A percentile compares a stretch with the other conserved stretches of the same genome.
Evolutionary conservation across 2,888 invertebrate species (phyloP).

Genomic region (Meliscaeva auricollis): DNA sequence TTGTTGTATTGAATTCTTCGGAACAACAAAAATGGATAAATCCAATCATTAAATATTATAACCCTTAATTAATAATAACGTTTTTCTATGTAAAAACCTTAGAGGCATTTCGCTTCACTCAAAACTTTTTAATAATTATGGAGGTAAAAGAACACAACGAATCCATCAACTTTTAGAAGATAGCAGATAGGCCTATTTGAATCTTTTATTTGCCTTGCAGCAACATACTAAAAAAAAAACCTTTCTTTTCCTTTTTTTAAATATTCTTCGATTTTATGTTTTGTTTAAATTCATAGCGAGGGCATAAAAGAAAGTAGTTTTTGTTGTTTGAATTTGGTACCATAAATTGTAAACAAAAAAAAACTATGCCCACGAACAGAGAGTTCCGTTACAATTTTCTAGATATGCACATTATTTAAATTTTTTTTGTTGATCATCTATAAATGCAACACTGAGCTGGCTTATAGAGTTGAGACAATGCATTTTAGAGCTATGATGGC

Average conservation of each 20-base stretch:
- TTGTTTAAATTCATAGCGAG: background rate
- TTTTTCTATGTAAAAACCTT: slow-evolving; percentile 38
- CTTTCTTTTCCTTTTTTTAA: slow-evolving; percentile 15
- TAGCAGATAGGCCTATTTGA: slow-evolving; percentile 41
- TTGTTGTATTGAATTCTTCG: slow-evolving; percentile 1
- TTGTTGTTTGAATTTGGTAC: slow-evolving; percentile 18
- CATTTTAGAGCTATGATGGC: slow-evolving; percentile 54
- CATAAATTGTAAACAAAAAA: slow-evolving; percentile 48
- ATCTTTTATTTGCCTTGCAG: slow-evolving; percentile 44
- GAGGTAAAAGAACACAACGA: slow-evolving; percentile 30
- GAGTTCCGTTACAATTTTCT: slow-evolving; percentile 51
- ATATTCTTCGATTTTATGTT: slow-evolving; percentile 33
- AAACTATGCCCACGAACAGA: slow-evolving; percentile 41
- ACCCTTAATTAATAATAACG: slow-evolving; percentile 65
- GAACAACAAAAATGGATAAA: slow-evolving; percentile 48
- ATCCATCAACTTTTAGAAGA: slow-evolving; percentile 54
- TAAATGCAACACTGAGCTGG: background rate
- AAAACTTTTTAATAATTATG: slow-evolving; percentile 20
- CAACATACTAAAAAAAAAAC: too few relatives aligned
- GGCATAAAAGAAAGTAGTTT: slow-evolving; percentile 41
- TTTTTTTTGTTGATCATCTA: slow-evolving; percentile 19
- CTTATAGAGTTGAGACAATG: slow-evolving; percentile 21
- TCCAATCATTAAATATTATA: slow-evolving; percentile 69
- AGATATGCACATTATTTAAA: slow-evolving; percentile 64
- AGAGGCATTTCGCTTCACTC: slow-evolving; percentile 26